A percentile compares a stretch with the other conserved stretches of the same genome.
Conservation (phyloP, 2,113 vertebrate genomes). For the Quiscalus mexicanus region DNA sequence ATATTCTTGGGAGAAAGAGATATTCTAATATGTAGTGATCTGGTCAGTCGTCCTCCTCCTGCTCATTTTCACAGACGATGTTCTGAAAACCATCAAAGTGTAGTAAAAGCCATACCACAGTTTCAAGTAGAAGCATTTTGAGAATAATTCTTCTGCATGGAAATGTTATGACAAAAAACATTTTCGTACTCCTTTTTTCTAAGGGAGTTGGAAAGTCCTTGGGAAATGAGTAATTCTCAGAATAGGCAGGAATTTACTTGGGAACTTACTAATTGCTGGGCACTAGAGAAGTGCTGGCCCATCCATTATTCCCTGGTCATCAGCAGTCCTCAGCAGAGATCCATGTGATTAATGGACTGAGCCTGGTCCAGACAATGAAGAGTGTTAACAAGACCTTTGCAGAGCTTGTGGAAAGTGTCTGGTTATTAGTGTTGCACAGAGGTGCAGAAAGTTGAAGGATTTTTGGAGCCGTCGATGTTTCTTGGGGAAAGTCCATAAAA, state of each 20-base stretch:
- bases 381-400: background rate
- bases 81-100: background rate
- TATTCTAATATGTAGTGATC: background rate
- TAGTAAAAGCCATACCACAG: background rate
- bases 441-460: background rate
- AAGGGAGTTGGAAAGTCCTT: background rate
- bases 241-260: constrained; percentile 5
- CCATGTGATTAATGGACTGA: background rate
- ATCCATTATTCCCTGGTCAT: background rate
- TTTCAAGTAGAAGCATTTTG: background rate
- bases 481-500: background rate
- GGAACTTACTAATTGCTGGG: background rate
- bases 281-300: background rate
- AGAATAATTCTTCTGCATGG: background rate
- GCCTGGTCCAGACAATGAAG: background rate
- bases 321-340: background rate
- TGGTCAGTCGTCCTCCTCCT: background rate
- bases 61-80: background rate
- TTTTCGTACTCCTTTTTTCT: background rate
- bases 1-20: background rate
- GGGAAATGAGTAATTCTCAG: constrained; percentile 40
- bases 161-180: background rate
- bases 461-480: background rate
- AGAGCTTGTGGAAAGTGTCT: background rate
- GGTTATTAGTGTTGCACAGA: background rate